A percentile compares a stretch with the other conserved stretches of the same genome.
phyloP scores from a whole-genome alignment of 2,113 vertebrate genomes.

The Tapirus terrestris region DNA sequence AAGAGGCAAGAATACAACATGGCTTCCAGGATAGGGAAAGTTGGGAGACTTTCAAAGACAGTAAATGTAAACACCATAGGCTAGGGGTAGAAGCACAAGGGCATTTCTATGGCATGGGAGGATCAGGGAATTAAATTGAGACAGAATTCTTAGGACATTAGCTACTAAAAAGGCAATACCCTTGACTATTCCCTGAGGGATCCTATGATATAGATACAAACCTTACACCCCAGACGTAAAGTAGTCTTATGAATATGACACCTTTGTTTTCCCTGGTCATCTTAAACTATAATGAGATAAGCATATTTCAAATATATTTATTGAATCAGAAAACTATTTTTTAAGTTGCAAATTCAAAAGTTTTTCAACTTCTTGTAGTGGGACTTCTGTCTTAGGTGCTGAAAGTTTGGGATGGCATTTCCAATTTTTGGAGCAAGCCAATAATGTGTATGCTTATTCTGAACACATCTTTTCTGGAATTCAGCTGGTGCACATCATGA shows the following conservation, averaged over 20 bases:
- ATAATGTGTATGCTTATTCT: not conserved
- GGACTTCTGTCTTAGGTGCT: not conserved
- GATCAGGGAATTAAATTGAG: not conserved
- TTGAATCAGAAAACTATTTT: not conserved
- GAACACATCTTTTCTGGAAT: not conserved
- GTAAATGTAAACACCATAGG: not conserved
- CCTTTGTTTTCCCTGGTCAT: not conserved
- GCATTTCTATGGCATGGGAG: not conserved
- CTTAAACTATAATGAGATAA: not conserved
- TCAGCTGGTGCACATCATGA: not conserved
- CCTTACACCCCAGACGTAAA: not conserved
- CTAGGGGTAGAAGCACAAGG: not conserved
- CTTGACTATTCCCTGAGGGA: not conserved
- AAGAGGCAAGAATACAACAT: not conserved
- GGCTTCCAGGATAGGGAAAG: not conserved
- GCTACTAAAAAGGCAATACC: not conserved
- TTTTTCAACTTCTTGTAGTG: not conserved
- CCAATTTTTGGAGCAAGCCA: not conserved
- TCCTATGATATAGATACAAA: not conserved
- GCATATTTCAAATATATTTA: not conserved
- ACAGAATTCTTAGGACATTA: not conserved
- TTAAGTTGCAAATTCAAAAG: not conserved
- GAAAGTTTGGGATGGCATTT: conserved; percentile 2
- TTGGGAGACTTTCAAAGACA: not conserved
- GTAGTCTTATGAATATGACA: not conserved